A percentile compares a stretch with the other conserved stretches of the same genome.
Conservation (phyloP, 2,888 invertebrate species). For the Caenorhabditis doughertyi region DNA sequence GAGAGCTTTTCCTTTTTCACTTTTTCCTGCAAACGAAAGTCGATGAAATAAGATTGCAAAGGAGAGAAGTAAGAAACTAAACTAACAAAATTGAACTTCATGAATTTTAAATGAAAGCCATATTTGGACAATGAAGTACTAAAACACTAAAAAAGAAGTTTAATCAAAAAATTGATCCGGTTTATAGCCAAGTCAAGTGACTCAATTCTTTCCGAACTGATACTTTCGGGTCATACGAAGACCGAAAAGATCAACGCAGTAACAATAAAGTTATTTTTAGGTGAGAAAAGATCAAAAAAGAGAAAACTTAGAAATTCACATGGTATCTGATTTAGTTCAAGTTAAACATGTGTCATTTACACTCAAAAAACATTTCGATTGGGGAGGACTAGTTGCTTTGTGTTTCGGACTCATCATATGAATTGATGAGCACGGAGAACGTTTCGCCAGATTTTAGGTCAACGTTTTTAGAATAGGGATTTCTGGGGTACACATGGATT, state of each 20-base stretch:
- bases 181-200: constrained; percentile 5
- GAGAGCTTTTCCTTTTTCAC: constrained; percentile 20
- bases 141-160: not conserved
- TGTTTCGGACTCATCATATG: constrained; percentile 23
- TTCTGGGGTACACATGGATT: constrained; percentile 4
- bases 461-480: not conserved
- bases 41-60: constrained; percentile 9
- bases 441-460: constrained; percentile 7
- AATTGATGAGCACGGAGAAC: constrained; percentile 54
- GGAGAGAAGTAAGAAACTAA: constrained; percentile 9
- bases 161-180: not conserved
- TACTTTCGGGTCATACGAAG: not conserved
- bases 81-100: constrained; percentile 20
- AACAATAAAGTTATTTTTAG: constrained; percentile 22
- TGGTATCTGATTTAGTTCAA: constrained; percentile 15
- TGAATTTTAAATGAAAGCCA: constrained; percentile 27
- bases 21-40: constrained; percentile 24
- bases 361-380: constrained; percentile 25
- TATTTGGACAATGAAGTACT: not conserved
- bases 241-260: not conserved
- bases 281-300: constrained; percentile 14
- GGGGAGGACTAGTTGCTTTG: constrained; percentile 15
- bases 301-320: constrained; percentile 35
- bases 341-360: constrained; percentile 49
- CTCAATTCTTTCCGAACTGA: not conserved